Evolutionary conservation across 1,140 invertebrate species (phyloP), one percentile per base, ranked within the genome.

Genomic region (Eurytemora carolleeae): DNA sequence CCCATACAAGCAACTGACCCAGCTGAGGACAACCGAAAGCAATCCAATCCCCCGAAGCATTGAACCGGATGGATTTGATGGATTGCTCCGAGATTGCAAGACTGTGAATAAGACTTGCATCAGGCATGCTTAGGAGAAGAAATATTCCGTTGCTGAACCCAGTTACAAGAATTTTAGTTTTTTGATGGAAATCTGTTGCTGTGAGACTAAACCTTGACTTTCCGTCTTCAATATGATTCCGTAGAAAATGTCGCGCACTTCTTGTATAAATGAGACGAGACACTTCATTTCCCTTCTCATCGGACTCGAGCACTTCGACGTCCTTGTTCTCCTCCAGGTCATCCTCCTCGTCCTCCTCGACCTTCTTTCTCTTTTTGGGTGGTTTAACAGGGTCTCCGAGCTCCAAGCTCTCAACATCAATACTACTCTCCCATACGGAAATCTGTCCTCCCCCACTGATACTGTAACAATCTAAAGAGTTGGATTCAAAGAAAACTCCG

Each of bases 1-100:
- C 94, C 92, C 93, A 98, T 3, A 98, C 92, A 16, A 97, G 71
- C 19, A 98, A 72, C 70, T 97, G 91, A 0, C 91, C 92, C 1
- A 86, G 75, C 18, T 67, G 65, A 22, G 71, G 67, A 69, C 87
- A 91, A 0, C 85, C 91, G 22, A 95, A 69, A 0, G 87, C 92
- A 57, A 98, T 83, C 93, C 93, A 98, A 70, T 98, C 92, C 0
- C 93, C 93, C 18, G 81, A 83, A 12, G 72, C 72, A 69, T 96
- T 97, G 31, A 97, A 77, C 0, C 80, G 72, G 1, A 94, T 80
- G 0, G 86, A 79, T 20, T 82, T 81, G 55, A 97, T 86, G 59
- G 75, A 72, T 67, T 90, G 81, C 52, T 89, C 80, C 1, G 84
- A 84, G 66, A 92, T 83, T 80, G 76, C 80, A 2, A 96, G 75